Conservation (phyloP, 2,797 vertebrate genomes). For the Microhierax caerulescens region DNA sequence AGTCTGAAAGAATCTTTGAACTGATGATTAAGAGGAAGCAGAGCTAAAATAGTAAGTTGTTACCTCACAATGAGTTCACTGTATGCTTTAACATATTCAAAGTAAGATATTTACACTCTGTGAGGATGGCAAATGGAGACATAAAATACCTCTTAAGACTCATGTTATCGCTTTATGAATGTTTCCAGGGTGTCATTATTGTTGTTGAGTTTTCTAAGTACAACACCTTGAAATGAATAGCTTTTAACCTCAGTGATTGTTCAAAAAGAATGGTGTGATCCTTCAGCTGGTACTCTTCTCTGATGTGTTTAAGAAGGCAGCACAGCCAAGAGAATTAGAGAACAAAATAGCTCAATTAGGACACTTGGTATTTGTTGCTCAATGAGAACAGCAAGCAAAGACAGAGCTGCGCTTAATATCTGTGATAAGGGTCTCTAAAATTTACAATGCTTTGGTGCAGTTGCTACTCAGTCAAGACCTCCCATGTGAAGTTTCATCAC, state of each 20-base stretch:
- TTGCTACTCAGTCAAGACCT: not conserved
- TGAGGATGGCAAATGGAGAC: not conserved
- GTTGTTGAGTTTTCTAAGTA: not conserved
- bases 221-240: not conserved
- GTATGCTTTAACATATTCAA: not conserved
- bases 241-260: not conserved
- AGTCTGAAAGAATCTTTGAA: not conserved
- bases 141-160: not conserved
- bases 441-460: not conserved
- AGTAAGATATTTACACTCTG: not conserved
- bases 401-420: not conserved
- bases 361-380: not conserved
- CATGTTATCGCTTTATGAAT: not conserved
- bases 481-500: not conserved
- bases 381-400: not conserved
- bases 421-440: not conserved
- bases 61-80: not conserved
- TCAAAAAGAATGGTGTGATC: not conserved
- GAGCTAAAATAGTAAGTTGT: conserved; percentile 14
- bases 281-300: not conserved
- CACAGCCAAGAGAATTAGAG: not conserved
- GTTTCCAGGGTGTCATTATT: not conserved
- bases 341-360: not conserved
- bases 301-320: not conserved
- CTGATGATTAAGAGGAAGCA: not conserved